A percentile compares a stretch with the other conserved stretches of the same genome.
phyloP scores from a whole-genome alignment of 2,797 vertebrate genomes.

The Craterocephalus amniculus region DNA sequence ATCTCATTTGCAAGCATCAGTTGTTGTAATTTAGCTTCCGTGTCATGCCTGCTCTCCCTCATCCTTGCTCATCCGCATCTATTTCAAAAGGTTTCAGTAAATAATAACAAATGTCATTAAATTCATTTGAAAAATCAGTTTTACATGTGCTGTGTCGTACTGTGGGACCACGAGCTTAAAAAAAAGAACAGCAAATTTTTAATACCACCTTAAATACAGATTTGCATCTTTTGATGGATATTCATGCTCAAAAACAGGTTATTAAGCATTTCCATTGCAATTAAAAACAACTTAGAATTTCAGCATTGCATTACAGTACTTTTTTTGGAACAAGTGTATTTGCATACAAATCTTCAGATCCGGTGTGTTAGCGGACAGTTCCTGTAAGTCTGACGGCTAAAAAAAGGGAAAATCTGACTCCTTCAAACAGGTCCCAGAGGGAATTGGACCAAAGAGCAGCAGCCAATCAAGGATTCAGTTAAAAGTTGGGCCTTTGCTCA shows the following conservation, averaged over 20 bases:
- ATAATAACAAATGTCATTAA: background rate
- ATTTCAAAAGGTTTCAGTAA: background rate
- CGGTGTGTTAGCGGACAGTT: conserved; percentile 25
- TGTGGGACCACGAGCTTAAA: background rate
- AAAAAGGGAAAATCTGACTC: conserved; percentile 27
- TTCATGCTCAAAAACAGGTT: background rate
- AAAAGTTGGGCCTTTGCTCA: conserved; percentile 27
- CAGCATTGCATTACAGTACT: background rate
- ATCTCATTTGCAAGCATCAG: conserved; percentile 13
- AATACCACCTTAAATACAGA: background rate
- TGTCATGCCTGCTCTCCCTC: background rate
- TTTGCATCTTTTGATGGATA: background rate
- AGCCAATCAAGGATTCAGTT: conserved; percentile 47
- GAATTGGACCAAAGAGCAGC: conserved; percentile 37
- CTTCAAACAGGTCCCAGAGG: conserved; percentile 35
- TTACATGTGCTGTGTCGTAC: background rate
- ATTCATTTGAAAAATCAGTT: background rate
- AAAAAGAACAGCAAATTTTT: background rate
- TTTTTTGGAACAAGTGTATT: conserved; percentile 1
- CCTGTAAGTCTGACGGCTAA: conserved; percentile 39
- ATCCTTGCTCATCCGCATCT: conserved; percentile 1
- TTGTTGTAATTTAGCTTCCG: conserved; percentile 4
- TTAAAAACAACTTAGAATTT: background rate
- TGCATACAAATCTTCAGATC: conserved; percentile 20
- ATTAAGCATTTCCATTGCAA: background rate